These are phyloP conservation scores for Shinisaurus crocodilurus DNA, from an alignment of 2,113 vertebrate genomes.

Conservation along the genomic window DNA sequence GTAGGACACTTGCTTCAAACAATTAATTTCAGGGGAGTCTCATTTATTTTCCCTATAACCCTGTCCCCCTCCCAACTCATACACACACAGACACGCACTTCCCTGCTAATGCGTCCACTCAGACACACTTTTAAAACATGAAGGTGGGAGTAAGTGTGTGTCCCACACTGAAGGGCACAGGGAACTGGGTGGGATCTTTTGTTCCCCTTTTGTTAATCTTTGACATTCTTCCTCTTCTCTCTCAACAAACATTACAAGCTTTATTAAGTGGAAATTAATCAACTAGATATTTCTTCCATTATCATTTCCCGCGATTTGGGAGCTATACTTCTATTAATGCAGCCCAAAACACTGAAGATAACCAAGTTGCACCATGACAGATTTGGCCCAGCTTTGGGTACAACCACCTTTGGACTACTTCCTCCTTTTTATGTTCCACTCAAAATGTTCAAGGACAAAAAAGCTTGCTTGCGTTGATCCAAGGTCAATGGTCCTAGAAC, in stretches of 20 bases:
- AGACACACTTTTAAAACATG: neutral
- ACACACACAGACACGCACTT: neutral
- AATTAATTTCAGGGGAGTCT: slow-evolving; percentile 76
- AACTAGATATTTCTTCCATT: neutral
- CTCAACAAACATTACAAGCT: neutral
- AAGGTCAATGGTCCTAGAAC: neutral
- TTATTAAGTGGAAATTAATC: neutral
- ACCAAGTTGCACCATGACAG: neutral
- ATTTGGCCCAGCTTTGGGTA: neutral
- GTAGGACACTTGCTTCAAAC: slow-evolving; percentile 75
- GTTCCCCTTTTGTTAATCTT: neutral
- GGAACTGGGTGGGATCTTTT: slow-evolving; percentile 14
- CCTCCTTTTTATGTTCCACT: neutral
- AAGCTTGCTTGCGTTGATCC: neutral
- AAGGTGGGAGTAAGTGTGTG: neutral
- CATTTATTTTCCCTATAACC: slow-evolving; percentile 74
- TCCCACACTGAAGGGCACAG: neutral
- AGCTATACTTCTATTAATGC: too few relatives aligned
- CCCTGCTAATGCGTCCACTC: slow-evolving; percentile 32
- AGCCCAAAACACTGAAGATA: neutral
- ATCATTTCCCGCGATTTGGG: too few relatives aligned
- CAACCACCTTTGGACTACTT: neutral
- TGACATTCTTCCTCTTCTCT: neutral
- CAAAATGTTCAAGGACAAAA: neutral
- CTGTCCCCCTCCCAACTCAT: slow-evolving; percentile 3